These are phyloP conservation scores for Indicator maculatus DNA, from an alignment of 2,113 vertebrate species.

Conservation along the genomic window DNA sequence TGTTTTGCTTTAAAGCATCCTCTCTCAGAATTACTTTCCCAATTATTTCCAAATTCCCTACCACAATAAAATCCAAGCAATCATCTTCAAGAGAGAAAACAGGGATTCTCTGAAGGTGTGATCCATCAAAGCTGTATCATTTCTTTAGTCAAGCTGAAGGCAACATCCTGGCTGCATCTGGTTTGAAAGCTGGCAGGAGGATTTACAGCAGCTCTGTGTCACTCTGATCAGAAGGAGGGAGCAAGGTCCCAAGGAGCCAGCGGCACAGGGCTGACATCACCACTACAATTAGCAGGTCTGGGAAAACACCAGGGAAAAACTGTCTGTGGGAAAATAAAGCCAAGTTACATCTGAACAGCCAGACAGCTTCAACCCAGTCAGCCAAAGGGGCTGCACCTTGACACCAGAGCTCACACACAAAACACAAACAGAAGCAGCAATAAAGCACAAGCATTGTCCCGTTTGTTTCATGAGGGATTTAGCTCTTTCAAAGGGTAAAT, in stretches of 20 bases:
- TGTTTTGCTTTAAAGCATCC: not conserved
- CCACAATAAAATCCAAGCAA: not conserved
- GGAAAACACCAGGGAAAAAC: not conserved
- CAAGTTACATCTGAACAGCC: not conserved
- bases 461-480: not conserved
- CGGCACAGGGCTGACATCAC: not conserved
- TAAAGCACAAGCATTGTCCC: not conserved
- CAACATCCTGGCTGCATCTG: not conserved
- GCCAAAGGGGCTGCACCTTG: not conserved
- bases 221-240: not conserved
- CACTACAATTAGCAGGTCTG: not conserved
- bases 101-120: not conserved
- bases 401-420: not conserved
- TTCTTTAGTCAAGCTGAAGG: not conserved
- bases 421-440: not conserved
- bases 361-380: not conserved
- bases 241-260: not conserved
- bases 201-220: not conserved
- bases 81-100: not conserved
- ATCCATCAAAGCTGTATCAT: rapidly evolving
- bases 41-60: not conserved
- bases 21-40: not conserved
- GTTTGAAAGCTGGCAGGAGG: not conserved
- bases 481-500: not conserved
- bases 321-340: not conserved